These are phyloP conservation scores for Apus apus DNA, from an alignment of 2,113 vertebrate genomes.

Conservation along the genomic window DNA sequence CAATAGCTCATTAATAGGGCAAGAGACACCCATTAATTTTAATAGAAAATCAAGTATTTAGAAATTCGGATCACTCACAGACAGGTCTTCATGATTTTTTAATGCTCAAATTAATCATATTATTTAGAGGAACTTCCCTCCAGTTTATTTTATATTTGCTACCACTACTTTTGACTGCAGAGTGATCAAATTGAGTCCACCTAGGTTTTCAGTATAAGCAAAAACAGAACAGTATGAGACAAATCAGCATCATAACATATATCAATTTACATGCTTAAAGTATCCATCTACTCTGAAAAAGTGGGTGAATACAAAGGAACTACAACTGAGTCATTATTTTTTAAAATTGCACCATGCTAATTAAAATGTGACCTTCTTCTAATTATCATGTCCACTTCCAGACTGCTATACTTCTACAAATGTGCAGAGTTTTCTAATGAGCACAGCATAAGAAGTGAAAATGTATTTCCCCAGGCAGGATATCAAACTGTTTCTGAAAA, in stretches of 20 bases:
- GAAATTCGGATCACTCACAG: neutral
- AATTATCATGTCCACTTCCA: slow-evolving; percentile 74
- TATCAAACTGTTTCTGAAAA: slow-evolving; percentile 62
- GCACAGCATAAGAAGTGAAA: slow-evolving; percentile 48
- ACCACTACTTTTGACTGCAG: neutral
- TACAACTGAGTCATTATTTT: slow-evolving; percentile 70
- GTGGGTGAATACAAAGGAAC: slow-evolving; percentile 51
- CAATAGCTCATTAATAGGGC: slow-evolving; percentile 53
- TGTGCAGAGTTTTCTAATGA: slow-evolving; percentile 72
- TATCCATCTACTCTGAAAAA: slow-evolving; percentile 65
- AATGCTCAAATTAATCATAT: slow-evolving; percentile 33
- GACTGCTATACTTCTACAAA: slow-evolving; percentile 57
- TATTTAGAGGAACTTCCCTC: slow-evolving; percentile 34
- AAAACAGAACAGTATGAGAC: neutral
- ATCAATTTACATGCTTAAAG: slow-evolving; percentile 52
- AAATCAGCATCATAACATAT: neutral
- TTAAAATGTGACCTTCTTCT: slow-evolving; percentile 76
- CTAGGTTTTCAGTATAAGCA: neutral
- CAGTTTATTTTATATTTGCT: slow-evolving; percentile 7
- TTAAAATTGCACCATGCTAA: slow-evolving; percentile 70
- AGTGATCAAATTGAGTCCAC: slow-evolving; percentile 10
- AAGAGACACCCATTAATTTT: slow-evolving; percentile 60
- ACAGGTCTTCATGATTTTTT: slow-evolving; percentile 40
- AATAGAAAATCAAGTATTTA: slow-evolving; percentile 54
- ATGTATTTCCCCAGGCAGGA: slow-evolving; percentile 62